These are phyloP conservation scores for Amphilophus citrinellus DNA, from an alignment of 2,113 vertebrate genomes.

Conservation along the genomic window DNA sequence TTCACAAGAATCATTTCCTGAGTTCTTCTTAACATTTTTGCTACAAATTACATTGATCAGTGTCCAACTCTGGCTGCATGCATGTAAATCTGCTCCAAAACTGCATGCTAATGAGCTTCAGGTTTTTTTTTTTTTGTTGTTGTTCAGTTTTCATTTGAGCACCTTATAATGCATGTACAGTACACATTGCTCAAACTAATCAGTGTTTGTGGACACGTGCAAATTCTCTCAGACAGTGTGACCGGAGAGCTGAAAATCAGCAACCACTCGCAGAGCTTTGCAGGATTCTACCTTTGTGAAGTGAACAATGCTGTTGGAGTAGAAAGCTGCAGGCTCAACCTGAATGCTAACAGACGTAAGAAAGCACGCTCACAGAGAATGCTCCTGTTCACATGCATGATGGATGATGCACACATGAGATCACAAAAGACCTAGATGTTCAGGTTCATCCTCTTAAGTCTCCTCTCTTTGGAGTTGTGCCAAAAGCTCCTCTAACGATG, in stretches of 20 bases:
- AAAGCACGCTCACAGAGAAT: neutral
- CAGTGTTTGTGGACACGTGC: neutral
- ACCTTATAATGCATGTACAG: neutral
- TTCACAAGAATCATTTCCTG: neutral
- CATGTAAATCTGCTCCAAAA: neutral
- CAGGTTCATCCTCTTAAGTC: conserved; percentile 23
- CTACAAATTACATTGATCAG: conserved; percentile 10
- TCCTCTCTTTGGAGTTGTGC: conserved; percentile 31
- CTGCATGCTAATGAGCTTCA: neutral
- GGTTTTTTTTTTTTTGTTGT: neutral
- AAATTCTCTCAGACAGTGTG: conserved; percentile 69
- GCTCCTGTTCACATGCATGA: neutral
- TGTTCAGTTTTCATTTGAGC: neutral
- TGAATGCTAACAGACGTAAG: conserved; percentile 73
- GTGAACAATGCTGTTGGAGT: conserved; percentile 87
- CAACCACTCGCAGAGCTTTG: conserved; percentile 76
- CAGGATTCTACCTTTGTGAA: conserved; percentile 87
- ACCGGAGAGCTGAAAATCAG: conserved; percentile 84
- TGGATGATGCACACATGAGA: neutral
- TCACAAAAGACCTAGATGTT: conserved; percentile 19
- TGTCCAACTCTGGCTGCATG: neutral
- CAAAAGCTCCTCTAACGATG: conserved; percentile 13
- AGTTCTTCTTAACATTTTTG: neutral
- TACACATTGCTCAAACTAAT: neutral
- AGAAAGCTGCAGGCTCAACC: conserved; percentile 80